Evolutionary conservation across 1,140 invertebrate genomes (phyloP).

Genomic region (Monomorium pharaonis): DNA sequence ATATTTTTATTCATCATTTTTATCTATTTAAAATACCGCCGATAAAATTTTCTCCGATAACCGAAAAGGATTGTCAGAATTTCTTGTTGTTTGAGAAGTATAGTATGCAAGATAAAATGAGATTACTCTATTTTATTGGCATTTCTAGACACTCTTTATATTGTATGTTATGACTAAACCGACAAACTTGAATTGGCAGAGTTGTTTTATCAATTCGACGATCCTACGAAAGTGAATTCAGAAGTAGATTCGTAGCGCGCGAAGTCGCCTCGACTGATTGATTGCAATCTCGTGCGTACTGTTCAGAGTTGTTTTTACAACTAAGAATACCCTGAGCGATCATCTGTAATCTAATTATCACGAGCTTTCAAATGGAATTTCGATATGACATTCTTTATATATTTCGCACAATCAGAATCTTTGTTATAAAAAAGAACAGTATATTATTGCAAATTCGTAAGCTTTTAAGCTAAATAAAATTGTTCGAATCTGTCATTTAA

Average conservation of each 20-base stretch:
- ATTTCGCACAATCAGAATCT: too few species aligned
- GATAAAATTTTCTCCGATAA: background rate
- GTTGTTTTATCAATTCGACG: background rate
- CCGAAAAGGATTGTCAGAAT: background rate
- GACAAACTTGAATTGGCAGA: background rate
- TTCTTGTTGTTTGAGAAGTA: background rate
- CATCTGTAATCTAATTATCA: background rate
- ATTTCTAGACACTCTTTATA: background rate
- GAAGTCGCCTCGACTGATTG: background rate
- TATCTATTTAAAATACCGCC: background rate
- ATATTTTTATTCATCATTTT: background rate
- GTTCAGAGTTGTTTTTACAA: background rate
- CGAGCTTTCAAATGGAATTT: background rate
- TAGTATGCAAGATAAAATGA: background rate
- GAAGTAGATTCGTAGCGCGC: too few species aligned
- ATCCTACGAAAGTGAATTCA: background rate
- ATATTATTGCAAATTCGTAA: background rate
- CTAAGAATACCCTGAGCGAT: background rate
- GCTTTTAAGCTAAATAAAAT: background rate
- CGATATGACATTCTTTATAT: background rate
- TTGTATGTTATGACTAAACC: background rate
- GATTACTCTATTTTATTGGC: background rate
- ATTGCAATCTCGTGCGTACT: background rate
- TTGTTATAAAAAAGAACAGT: background rate
- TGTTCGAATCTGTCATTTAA: background rate